Base-by-base conservation (phyloP, 2,888 invertebrate genomes). In the Diarsia brunnea region DNA sequence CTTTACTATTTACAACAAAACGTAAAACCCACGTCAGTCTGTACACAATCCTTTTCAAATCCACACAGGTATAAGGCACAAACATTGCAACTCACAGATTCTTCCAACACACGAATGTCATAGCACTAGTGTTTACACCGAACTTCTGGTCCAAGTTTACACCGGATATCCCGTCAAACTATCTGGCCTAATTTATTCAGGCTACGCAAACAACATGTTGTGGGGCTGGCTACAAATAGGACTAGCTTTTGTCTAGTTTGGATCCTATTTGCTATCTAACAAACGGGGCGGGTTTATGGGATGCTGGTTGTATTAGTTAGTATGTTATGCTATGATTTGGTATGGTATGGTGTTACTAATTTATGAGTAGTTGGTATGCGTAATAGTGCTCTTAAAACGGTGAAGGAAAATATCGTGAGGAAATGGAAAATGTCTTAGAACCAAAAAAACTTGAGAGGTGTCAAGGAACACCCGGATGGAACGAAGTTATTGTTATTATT, bases 111-210 rank as follows among this genome's bases (percentile, higher is more conserved):
- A 74, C 49, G 66, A 80, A 70, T 81, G 85, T 87, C 75, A 75
- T 85, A 78, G 70, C 73, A 64, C 38, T 51, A 64, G 65, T 79
- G 79, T 82, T 75, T 79, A 74, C 82, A 78, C 51, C 69, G 84
- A 77, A 77, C 58, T 64, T 78, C 84, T 79, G 55, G 70, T 61
- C 66, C 75, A 85, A 85, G 77, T 83, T 87, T 86, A 74, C 73
- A 76, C 82, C 82, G 82, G 86, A 67, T 47, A 68, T 81, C 75
- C 81, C 76, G 78, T 78, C 73, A 63, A 81, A 85, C 78, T 84
- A 82, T 81, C 81, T 81, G 80, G 81, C 68, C 80, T 78, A 82
- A 84, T 85, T 80, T 82, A 87, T 87, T 85, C 80, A 84, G 75
- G 76, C 78, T 75, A 75, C 74, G 79, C 82, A 80, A 84, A 84